phyloP scores from a whole-genome alignment of 2,113 vertebrate genomes.

The Tychaedon coryphoeus region DNA sequence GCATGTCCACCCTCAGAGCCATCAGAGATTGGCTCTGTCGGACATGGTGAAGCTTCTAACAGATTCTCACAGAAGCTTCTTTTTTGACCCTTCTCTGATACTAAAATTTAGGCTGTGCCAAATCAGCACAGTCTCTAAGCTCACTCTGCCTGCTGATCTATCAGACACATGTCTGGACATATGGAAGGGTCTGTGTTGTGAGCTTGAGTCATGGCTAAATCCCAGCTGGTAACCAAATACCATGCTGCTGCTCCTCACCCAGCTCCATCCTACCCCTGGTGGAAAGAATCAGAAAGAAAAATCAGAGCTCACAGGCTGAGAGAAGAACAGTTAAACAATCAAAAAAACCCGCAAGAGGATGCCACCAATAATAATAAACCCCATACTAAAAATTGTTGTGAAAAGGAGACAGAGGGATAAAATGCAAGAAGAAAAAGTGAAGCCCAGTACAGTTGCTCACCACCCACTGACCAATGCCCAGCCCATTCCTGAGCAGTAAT shows the following conservation, averaged over 20 bases:
- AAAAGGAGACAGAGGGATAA: not conserved
- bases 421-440: not conserved
- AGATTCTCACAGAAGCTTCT: not conserved
- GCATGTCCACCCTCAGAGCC: not conserved
- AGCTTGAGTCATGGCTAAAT: not conserved
- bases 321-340: not conserved
- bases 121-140: not conserved
- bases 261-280: not conserved
- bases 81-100: not conserved
- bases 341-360: not conserved
- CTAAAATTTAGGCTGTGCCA: not conserved
- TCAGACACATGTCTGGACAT: not conserved
- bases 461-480: not conserved
- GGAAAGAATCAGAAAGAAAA: not conserved
- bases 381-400: not conserved
- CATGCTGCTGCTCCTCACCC: not conserved
- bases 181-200: not conserved
- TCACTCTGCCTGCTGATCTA: not conserved
- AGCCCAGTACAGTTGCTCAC: not conserved
- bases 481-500: not conserved
- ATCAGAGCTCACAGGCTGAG: not conserved
- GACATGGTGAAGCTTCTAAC: not conserved
- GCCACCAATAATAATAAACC: not conserved
- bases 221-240: not conserved
- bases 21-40: not conserved